A percentile compares a stretch with the other conserved stretches of the same genome.
Conservation (phyloP, 2,113 vertebrate genomes). For the Oreotragus oreotragus region DNA sequence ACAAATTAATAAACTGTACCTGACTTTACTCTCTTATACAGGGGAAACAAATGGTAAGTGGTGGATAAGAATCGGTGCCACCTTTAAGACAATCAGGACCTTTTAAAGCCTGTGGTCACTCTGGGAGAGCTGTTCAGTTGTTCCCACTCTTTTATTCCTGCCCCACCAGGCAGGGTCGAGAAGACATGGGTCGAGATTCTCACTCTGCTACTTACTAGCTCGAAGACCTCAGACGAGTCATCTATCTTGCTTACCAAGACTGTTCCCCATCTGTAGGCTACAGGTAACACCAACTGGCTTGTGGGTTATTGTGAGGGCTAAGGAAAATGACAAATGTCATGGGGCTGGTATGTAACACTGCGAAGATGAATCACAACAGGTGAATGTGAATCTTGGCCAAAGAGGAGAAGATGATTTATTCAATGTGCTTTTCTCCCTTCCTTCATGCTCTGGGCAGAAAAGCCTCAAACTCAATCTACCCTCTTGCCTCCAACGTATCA, state of each 20-base stretch:
- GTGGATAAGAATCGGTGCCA: rapidly evolving
- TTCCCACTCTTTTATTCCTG: not conserved
- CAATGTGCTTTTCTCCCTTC: not conserved
- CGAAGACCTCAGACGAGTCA: not conserved
- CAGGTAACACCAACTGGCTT: not conserved
- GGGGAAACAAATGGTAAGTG: not conserved
- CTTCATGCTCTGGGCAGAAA: not conserved
- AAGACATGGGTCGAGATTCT: not conserved
- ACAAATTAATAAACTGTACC: not conserved
- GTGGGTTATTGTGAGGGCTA: not conserved
- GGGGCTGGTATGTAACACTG: not conserved
- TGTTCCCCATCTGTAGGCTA: not conserved
- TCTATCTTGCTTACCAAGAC: not conserved
- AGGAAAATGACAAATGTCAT: not conserved
- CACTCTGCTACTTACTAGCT: not conserved
- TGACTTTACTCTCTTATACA: not conserved
- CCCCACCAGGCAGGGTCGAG: not conserved
- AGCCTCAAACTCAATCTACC: not conserved
- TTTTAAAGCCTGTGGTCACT: not conserved
- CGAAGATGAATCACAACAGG: not conserved
- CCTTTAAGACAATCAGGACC: rapidly evolving
- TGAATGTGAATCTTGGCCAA: not conserved
- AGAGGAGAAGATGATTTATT: not conserved
- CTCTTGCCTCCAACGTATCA: not conserved
- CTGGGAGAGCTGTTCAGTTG: not conserved